A percentile compares a stretch with the other conserved stretches of the same genome.
Evolutionary conservation across 2,113 vertebrate species (phyloP).

Genomic region (Sylvilagus bachmani): DNA sequence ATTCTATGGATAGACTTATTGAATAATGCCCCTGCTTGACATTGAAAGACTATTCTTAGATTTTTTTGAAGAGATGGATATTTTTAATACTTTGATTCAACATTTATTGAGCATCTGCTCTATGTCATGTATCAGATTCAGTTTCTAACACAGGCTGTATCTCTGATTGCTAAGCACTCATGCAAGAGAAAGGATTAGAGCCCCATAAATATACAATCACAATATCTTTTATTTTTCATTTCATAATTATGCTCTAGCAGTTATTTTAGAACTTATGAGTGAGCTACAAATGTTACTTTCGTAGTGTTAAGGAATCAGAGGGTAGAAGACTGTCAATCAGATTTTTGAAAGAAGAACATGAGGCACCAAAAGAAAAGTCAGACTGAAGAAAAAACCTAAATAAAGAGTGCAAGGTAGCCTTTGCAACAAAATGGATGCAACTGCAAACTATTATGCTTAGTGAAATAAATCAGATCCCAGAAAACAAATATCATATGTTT

Average conservation of each 20-base stretch:
- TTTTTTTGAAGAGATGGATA: neutral
- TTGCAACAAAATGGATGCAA: too few relatives aligned
- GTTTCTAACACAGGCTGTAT: neutral
- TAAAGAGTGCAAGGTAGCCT: neutral
- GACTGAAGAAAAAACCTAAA: neutral
- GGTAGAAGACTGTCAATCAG: neutral
- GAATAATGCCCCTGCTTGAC: neutral
- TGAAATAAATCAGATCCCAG: too few relatives aligned
- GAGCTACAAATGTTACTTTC: neutral
- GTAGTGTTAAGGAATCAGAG: neutral
- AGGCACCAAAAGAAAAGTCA: neutral
- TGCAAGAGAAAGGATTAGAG: neutral
- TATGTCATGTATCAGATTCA: neutral
- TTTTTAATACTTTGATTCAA: neutral
- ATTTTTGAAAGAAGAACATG: neutral
- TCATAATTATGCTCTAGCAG: neutral
- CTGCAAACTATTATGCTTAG: too few relatives aligned
- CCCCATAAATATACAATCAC: neutral
- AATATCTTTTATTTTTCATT: neutral
- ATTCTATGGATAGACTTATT: neutral
- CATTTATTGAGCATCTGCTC: neutral
- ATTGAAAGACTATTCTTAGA: neutral
- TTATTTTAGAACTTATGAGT: neutral
- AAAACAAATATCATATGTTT: too few relatives aligned
- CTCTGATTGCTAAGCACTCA: neutral